Evolutionary conservation across 2,113 vertebrate species (phyloP).

Genomic region (Chloebia gouldiae): DNA sequence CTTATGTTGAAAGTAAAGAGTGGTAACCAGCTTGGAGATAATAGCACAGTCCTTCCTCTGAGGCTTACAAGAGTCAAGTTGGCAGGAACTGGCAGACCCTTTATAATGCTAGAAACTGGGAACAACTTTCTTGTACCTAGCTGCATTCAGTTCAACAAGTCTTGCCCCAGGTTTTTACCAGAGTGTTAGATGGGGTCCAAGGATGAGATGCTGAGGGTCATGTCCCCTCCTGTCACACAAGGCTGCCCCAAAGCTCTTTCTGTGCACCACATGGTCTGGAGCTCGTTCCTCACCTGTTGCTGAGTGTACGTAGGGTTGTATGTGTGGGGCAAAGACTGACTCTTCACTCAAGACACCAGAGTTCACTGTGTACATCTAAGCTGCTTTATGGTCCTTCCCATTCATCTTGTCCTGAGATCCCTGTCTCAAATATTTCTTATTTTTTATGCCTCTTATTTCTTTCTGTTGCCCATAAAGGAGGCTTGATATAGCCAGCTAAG

Average conservation of each 20-base stretch:
- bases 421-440: not conserved
- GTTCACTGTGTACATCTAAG: not conserved
- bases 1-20: not conserved
- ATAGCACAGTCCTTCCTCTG: not conserved
- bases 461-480: not conserved
- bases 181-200: fast-evolving
- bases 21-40: not conserved
- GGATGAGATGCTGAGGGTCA: not conserved
- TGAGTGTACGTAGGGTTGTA: not conserved
- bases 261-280: not conserved
- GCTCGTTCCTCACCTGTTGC: not conserved
- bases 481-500: not conserved
- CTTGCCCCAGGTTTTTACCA: not conserved
- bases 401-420: not conserved
- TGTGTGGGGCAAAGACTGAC: not conserved
- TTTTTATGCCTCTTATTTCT: not conserved
- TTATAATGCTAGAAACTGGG: not conserved
- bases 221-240: not conserved
- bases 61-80: not conserved
- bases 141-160: not conserved
- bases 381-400: not conserved
- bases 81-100: not conserved
- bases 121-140: not conserved
- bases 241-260: not conserved
- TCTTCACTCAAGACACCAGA: not conserved